Base-by-base conservation (phyloP, 1,140 invertebrate species). In the Hycleus phaleratus region DNA sequence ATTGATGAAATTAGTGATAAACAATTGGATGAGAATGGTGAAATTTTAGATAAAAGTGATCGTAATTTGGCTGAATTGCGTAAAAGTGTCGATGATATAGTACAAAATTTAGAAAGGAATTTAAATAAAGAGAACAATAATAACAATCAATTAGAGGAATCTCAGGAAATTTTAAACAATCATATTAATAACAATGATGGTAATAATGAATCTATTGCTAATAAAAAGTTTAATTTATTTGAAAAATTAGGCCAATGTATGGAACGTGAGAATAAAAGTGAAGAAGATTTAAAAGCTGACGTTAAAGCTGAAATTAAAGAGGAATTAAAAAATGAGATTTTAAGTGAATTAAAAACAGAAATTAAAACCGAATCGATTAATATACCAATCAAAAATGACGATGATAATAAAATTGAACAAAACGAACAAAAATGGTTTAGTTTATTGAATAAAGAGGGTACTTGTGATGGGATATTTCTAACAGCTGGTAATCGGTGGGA, bases 381-480 rank as follows among this genome's bases (percentile, higher is more conserved):
- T 45, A 70, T 65, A n/a, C 73, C 76, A 53, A 67, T 71, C 2
- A 75, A 73, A 18, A 71, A 74, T 3, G 79, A 80, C 46, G 68
- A 73, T 6, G 79, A 79, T 38, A 78, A 69, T 24, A 68, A 68
- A 26, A 38, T 25, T 8, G 67, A 72, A 47, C 40, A 32, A 32
- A 32, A 51, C 11, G 70, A 72, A 50, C 60, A 63, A 38, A 79
- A 79, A 45, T 84, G 82, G 82, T 86, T 86, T 63, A 84, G 79
- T 65, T 77, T 86, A 50, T 68, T 85, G 46, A 79, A 81, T 11
- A 75, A 79, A 62, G 78, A 82, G 55, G 77, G 63, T 8, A 67
- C 82, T 6, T 86, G 84, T 75, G 82, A 84, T 46, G 70, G 66
- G 40, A 60, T 73, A 39, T 56, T 71, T 56, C 53, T 73, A 39